Evolutionary conservation across 2,797 vertebrate species (phyloP), one percentile per base, ranked within the genome.

Genomic region (Gymnocypris eckloni): DNA sequence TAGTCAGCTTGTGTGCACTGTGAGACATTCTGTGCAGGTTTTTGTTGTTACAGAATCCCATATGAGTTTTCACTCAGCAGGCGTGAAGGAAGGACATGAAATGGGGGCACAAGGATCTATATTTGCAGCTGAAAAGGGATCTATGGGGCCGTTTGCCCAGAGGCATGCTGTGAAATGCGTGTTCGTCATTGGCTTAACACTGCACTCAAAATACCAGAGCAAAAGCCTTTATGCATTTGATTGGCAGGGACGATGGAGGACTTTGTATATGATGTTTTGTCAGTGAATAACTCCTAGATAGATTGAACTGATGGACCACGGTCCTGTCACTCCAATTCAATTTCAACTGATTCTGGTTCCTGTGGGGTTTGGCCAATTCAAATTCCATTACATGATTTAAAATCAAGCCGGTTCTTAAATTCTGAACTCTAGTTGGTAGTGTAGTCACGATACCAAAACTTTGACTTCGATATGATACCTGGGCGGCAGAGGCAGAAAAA

Each of bases 21-120:
- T 64, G 25, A 78, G 67, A 66, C 84, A 95, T 93, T 92, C 70
- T 84, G 79, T 78, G 88, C 79, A 22, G n/a, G 54, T 45, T 83
- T 73, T 33, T 33, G 39, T 61, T 79, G 41, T 79, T 79, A 41
- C 48, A 77, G 33, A 81, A 25, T 79, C 77, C 41, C 77, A 72
- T 39, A 79, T 80, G 52, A 25, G 50, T 70, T 81, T 81, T 81
- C 16, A 12, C 41, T 81, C 79, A 22, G 56, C n/a, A 45, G 56
- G 59, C 50, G 61, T 64, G 43, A 79, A 64, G 18, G 43, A 81
- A 69, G 61, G 25, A 81, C 61, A 69, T 50, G 79, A 43, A 67
- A 80, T 67, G 78, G 39, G n/a, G 54, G 45, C 61, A 33, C 66
- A 6, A 3, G 33, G 48, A 81, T 69, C 78, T 81, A n/a, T 81